These are phyloP conservation scores for Monochamus alternatus DNA, from an alignment of 2,888 invertebrate genomes.

Conservation along the genomic window DNA sequence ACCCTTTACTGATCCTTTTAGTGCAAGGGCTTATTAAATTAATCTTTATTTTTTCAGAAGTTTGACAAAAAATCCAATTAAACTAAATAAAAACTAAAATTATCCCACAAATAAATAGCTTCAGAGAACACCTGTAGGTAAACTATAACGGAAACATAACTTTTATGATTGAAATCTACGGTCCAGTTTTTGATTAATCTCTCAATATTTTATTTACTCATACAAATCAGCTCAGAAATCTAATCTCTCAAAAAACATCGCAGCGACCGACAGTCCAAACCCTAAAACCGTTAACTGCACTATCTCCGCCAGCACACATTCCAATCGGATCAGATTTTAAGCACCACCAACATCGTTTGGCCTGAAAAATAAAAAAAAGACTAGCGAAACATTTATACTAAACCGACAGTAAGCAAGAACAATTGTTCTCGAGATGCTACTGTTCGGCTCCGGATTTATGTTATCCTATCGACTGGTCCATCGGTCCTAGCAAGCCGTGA, in stretches of 20 bases:
- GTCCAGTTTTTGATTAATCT: no score
- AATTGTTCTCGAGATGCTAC: conserved; percentile 71
- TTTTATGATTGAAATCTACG: no score
- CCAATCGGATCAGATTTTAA: conserved; percentile 44
- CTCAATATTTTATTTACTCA: neutral
- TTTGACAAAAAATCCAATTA: no score
- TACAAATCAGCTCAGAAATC: neutral
- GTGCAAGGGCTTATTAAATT: no score
- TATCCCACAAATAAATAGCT: no score
- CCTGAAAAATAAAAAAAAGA: conserved; percentile 55
- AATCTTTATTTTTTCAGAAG: no score
- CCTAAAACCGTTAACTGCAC: conserved; percentile 20
- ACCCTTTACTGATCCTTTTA: no score
- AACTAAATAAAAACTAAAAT: no score
- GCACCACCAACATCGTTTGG: conserved; percentile 45
- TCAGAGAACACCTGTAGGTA: no score
- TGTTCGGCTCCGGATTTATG: conserved; percentile 69
- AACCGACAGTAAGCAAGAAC: conserved; percentile 70
- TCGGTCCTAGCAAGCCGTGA: conserved; percentile 56
- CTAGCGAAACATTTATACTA: conserved; percentile 66
- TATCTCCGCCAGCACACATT: conserved; percentile 38
- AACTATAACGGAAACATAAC: no score
- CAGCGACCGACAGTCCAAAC: neutral
- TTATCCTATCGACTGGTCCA: conserved; percentile 64
- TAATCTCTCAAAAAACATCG: conserved; percentile 11